Conservation (phyloP, 1,140 invertebrate genomes). For the Vollenhovia emeryi region DNA sequence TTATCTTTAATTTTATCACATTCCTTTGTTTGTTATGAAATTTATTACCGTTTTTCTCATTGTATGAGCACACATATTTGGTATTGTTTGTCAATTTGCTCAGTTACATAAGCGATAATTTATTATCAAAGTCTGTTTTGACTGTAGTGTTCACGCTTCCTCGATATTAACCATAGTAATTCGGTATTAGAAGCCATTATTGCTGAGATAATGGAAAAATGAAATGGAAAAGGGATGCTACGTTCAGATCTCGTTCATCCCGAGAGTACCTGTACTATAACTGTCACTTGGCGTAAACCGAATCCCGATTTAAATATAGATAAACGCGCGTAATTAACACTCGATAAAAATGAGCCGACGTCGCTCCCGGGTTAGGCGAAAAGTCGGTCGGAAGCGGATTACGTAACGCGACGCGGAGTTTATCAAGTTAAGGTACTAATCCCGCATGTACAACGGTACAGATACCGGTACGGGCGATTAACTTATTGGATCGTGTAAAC, state of each 20-base stretch:
- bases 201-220: neutral
- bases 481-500: constrained; percentile 44
- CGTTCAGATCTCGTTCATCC: neutral
- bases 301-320: neutral
- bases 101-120: constrained; percentile 12
- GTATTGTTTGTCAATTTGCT: neutral
- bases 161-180: neutral
- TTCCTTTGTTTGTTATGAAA: neutral
- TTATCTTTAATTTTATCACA: neutral
- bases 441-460: constrained; percentile 35
- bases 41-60: neutral
- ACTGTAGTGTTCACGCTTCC: neutral
- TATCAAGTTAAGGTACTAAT: constrained; percentile 51
- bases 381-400: constrained; percentile 6
- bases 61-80: neutral
- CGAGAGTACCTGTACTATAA: neutral
- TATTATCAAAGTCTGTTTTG: neutral
- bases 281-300: neutral
- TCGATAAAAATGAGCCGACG: neutral
- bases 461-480: constrained; percentile 28
- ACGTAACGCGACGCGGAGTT: constrained; percentile 16
- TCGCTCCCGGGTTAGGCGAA: neutral
- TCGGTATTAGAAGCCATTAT: neutral
- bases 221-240: neutral
- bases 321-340: neutral